Percentiles rank a stretch among this genome's conserved stretches.
Evolutionary conservation across 2,888 invertebrate species (phyloP).

Genomic region (Lordiphosa fenestrarum): DNA sequence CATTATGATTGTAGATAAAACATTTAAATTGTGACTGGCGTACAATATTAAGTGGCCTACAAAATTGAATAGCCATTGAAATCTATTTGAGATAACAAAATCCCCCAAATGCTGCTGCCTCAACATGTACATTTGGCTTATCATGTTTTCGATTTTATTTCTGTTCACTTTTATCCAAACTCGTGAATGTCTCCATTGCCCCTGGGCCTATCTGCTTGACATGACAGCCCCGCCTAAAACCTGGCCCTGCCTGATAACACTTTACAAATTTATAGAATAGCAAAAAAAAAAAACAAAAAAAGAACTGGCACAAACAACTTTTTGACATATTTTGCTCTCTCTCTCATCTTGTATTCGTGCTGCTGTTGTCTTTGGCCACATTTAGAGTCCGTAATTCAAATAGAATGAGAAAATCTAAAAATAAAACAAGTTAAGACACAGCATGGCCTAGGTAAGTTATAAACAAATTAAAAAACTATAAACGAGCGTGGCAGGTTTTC

Average conservation of each 20-base stretch:
- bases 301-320: conserved; percentile 50
- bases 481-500: conserved; percentile 36
- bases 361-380: conserved; percentile 44
- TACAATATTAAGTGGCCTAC: conserved; percentile 14
- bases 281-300: conserved; percentile 1
- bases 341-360: conserved; percentile 7
- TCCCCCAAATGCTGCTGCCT: too few species aligned
- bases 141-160: not conserved
- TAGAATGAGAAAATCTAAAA: conserved; percentile 55
- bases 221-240: conserved; percentile 41
- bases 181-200: conserved; percentile 28
- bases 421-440: conserved; percentile 41
- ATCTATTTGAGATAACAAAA: not conserved
- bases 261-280: conserved; percentile 5
- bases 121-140: too few species aligned
- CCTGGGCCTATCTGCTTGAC: conserved; percentile 30
- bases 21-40: conserved; percentile 26
- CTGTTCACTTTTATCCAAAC: conserved; percentile 1
- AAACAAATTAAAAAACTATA: conserved; percentile 22
- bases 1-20: conserved; percentile 27
- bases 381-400: conserved; percentile 56
- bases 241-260: conserved; percentile 3
- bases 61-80: conserved; percentile 9
- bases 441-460: conserved; percentile 25
- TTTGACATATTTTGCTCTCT: conserved; percentile 43